These are phyloP conservation scores for Oreortyx pictus DNA, from an alignment of 2,797 vertebrate genomes.

Conservation along the genomic window DNA sequence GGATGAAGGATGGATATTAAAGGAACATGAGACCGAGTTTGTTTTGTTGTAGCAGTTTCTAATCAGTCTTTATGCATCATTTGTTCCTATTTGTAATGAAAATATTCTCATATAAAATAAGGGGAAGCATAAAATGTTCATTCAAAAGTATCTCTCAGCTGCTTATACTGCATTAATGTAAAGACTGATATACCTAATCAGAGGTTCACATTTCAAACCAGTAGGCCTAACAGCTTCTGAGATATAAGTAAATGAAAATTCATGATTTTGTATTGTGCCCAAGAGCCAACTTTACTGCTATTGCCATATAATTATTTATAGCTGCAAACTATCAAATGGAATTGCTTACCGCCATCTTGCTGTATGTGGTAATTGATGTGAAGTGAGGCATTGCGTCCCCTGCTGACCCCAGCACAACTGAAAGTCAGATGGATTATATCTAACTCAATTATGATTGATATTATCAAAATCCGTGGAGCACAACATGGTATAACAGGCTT, in stretches of 20 bases:
- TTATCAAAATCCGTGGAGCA: slow-evolving; percentile 91
- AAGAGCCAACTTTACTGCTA: slow-evolving; percentile 77
- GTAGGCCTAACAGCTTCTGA: slow-evolving; percentile 65
- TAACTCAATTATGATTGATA: slow-evolving; percentile 98
- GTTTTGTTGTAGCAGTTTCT: background rate
- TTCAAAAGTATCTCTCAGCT: background rate
- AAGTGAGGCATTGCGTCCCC: slow-evolving; percentile 83
- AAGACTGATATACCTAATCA: slow-evolving; percentile 55
- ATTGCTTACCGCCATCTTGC: slow-evolving; percentile 87
- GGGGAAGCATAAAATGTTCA: background rate
- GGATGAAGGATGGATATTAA: background rate
- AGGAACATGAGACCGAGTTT: background rate
- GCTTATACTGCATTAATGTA: background rate
- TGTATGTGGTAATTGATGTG: slow-evolving; percentile 95
- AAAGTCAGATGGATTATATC: slow-evolving; percentile 92
- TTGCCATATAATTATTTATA: slow-evolving; percentile 91
- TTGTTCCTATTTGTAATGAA: background rate
- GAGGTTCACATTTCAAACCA: slow-evolving; percentile 44
- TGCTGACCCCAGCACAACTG: slow-evolving; percentile 85
- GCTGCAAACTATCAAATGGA: slow-evolving; percentile 83
- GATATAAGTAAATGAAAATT: slow-evolving; percentile 78
- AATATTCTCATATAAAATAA: slow-evolving; percentile 23
- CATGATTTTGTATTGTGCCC: slow-evolving; percentile 78
- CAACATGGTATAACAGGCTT: slow-evolving; percentile 79
- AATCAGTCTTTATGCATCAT: background rate